Base-by-base conservation (phyloP, 1,140 invertebrate species). In the Drosophila orosa region DNA sequence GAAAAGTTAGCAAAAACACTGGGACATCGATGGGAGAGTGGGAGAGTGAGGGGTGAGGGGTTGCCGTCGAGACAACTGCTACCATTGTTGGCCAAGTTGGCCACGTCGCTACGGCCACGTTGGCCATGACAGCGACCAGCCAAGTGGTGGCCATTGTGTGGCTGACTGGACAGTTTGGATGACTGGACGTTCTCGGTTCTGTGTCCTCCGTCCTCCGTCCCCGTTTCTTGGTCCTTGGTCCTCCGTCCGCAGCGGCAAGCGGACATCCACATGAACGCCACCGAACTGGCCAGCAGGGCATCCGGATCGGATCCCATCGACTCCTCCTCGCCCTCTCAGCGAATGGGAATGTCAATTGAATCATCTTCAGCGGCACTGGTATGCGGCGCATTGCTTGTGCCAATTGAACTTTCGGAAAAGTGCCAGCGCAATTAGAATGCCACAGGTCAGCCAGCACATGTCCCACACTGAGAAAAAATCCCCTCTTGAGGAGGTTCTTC, bases 81-180 rank as follows among this genome's bases (percentile, higher is more conserved):
- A 75, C 55, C 35, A 47, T 76, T 76, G 73, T 76, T 61, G 60
- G 73, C 67, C 61, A 63, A 62, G 59, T 62, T 62, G 60, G 67
- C 67, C 65, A 62, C 63, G 72, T 50, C 48, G 48, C 48, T 33
- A 52, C 48, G 60, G 73, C 66, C 57, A 63, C 55, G 59, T 59
- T 62, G 60, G 62, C 67, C 65, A 57, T 76, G 73, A 79, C 80
- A 78, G 80, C 68, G 39, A 54, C 68, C 73, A 85, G 66, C 80
- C 76, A 84, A 84, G 80, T 85, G 81, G 67, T 59, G 77, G 73
- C 54, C 81, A 85, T 77, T 84, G 80, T 84, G 80, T 60, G 80
- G 80, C 67, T 74, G 77, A 67, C 77, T 68, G 69, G 56, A 61
- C 72, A 74, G 42, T 33, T 62, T 59, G 54, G 69, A 60, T 69